These are phyloP conservation scores for Rhegmatorhina hoffmannsi DNA, from an alignment of 2,113 vertebrate species.

Conservation along the genomic window DNA sequence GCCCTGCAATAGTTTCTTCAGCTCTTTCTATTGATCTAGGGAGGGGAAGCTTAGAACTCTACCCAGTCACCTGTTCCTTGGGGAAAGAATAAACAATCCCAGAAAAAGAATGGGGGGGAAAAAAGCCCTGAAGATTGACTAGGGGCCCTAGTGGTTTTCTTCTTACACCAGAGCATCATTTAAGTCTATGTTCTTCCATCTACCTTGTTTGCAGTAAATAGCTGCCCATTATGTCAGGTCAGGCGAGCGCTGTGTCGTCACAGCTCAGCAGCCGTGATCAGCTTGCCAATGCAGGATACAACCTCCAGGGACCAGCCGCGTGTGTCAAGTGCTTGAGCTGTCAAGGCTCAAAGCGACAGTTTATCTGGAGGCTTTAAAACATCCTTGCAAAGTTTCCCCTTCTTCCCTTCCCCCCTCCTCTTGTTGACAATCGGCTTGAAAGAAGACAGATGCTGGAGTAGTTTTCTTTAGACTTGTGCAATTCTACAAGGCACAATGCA, in stretches of 20 bases:
- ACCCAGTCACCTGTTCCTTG: slow-evolving; percentile 65
- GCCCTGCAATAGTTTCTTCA: slow-evolving; percentile 77
- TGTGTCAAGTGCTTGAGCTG: slow-evolving; percentile 76
- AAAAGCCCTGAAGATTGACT: slow-evolving; percentile 70
- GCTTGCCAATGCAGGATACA: slow-evolving; percentile 40
- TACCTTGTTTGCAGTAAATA: slow-evolving; percentile 90
- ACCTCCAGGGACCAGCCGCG: slow-evolving; percentile 45
- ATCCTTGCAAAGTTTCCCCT: slow-evolving; percentile 60
- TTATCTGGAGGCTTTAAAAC: slow-evolving; percentile 77
- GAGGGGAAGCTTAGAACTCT: slow-evolving; percentile 57
- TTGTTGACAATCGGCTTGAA: slow-evolving; percentile 79
- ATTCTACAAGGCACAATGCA: slow-evolving; percentile 73
- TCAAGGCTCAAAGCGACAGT: slow-evolving; percentile 80
- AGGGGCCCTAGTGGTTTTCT: slow-evolving; percentile 66
- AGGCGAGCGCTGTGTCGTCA: slow-evolving; percentile 76
- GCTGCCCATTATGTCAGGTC: slow-evolving; percentile 87
- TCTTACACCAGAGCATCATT: slow-evolving; percentile 84
- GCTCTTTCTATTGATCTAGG: slow-evolving; percentile 76
- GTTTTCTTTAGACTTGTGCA: slow-evolving; percentile 79
- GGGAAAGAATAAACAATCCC: slow-evolving; percentile 71
- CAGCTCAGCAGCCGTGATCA: slow-evolving; percentile 73
- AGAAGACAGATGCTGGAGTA: slow-evolving; percentile 79
- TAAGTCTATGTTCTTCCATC: slow-evolving; percentile 83
- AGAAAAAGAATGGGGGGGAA: background rate
- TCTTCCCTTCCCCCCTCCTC: slow-evolving; percentile 28